These are phyloP conservation scores for Onychostoma macrolepis DNA, from an alignment of 2,113 vertebrate genomes.

Conservation along the genomic window DNA sequence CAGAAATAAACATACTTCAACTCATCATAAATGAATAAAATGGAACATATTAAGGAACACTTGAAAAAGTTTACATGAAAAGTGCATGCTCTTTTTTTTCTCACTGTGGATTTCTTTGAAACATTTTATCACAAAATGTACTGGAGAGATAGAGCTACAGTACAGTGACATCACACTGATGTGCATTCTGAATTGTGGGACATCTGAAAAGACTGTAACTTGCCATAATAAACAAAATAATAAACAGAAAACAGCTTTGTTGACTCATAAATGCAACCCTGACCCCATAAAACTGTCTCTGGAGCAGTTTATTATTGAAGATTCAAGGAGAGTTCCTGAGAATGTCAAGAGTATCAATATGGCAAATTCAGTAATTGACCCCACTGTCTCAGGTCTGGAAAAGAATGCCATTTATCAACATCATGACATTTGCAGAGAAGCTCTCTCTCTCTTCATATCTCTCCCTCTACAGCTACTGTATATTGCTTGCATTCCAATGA, in stretches of 20 bases:
- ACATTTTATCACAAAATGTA: not conserved
- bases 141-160: not conserved
- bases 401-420: constrained; percentile 44
- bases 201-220: constrained; percentile 23
- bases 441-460: not conserved
- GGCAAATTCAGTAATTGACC: constrained; percentile 37
- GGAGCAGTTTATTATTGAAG: constrained; percentile 10
- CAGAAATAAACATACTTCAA: too few species aligned
- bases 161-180: not conserved
- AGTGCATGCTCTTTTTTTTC: not conserved
- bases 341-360: constrained; percentile 32
- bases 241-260: constrained; percentile 24
- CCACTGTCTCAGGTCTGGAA: not conserved
- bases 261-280: constrained; percentile 10
- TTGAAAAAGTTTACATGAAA: too few species aligned
- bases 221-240: constrained; percentile 1
- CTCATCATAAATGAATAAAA: too few species aligned
- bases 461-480: not conserved
- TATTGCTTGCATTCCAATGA: not conserved
- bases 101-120: not conserved
- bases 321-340: constrained; percentile 14
- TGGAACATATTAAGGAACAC: not conserved
- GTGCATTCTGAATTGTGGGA: not conserved
- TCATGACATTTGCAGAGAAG: constrained; percentile 41
- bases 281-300: constrained; percentile 22